Base-by-base conservation (phyloP, 2,888 invertebrate species). In the Parasteatoda lunata region DNA sequence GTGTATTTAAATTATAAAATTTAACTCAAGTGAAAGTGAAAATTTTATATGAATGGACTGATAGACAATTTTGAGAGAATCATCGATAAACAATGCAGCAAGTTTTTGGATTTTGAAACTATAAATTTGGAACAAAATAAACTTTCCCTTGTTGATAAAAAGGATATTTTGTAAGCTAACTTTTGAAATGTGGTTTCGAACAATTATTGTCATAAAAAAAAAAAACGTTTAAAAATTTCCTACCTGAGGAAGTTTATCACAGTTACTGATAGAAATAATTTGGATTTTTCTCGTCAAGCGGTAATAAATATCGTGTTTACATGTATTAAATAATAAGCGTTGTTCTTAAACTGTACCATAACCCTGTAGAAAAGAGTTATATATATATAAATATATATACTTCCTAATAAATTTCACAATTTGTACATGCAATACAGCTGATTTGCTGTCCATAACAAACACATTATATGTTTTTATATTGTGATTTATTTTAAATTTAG, bases 281-380 rank as follows among this genome's bases (percentile, higher is more conserved):
- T 64, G 71, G 71, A 68, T 30, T 9, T 45, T 73, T 73, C 66
- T 66, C 66, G 45, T 81, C 52, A 75, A 45, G 11, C 47, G 54
- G 48, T 66, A 59, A 59, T 69, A 49, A 59, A 75, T 59, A 77
- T 65, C 77, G 80, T 80, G 80, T 85, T 80, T 85, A 80, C 85
- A 85, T 85, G 85, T 85, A 79, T 85, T 77, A 79, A 51, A 77
- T 75, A 70, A 80, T 80, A 69, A 84, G 70, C 84, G 69, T 84
- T 78, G 84, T 84, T 78, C 68, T 84, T 70, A 79, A 84, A 75
- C 59, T 47, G 54, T 73, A 84, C 66, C 73, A 69, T 72, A 72
- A 76, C 85, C 80, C 65, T 73, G 85, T 85, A 85, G 85, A 85
- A 69, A 69, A 75, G 59, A 81, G 52, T 68, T 75, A 79, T 80